Evolutionary conservation across 2,113 vertebrate genomes (phyloP).

Genomic region (Xiphophorus couchianus): DNA sequence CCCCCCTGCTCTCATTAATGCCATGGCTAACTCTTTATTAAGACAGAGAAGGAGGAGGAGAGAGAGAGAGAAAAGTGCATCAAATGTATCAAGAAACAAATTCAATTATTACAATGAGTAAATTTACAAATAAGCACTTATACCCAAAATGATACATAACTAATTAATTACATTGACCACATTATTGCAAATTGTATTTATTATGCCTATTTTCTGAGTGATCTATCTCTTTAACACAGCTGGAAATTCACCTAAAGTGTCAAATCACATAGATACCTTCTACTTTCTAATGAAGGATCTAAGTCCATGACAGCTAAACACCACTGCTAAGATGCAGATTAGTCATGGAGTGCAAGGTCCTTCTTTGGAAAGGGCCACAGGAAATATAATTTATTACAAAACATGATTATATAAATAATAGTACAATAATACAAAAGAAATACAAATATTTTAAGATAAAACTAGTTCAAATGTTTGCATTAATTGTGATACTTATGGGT

Average conservation of each 20-base stretch:
- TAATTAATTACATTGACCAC: not conserved
- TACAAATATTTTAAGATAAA: not conserved
- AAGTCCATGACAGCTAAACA: not conserved
- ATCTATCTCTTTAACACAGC: not conserved
- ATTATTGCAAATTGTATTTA: not conserved
- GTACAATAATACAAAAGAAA: not conserved
- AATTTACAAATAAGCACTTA: not conserved
- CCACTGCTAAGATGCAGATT: not conserved
- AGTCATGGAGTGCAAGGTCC: not conserved
- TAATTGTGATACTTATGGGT: not conserved
- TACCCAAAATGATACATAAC: not conserved
- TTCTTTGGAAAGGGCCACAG: not conserved
- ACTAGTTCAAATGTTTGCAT: not conserved
- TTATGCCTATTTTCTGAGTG: not conserved
- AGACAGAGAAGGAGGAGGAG: slow-evolving; percentile 34
- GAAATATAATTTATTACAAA: not conserved
- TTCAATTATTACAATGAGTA: not conserved
- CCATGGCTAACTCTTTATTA: slow-evolving; percentile 45
- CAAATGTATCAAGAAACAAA: not conserved
- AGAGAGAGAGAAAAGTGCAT: not conserved
- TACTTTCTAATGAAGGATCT: not conserved
- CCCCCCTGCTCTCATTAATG: slow-evolving; percentile 54
- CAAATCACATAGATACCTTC: not conserved
- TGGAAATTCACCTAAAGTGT: not conserved
- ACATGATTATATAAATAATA: not conserved